Conservation (phyloP, 2,797 vertebrate genomes). For the Melanotaenia trifasciata region DNA sequence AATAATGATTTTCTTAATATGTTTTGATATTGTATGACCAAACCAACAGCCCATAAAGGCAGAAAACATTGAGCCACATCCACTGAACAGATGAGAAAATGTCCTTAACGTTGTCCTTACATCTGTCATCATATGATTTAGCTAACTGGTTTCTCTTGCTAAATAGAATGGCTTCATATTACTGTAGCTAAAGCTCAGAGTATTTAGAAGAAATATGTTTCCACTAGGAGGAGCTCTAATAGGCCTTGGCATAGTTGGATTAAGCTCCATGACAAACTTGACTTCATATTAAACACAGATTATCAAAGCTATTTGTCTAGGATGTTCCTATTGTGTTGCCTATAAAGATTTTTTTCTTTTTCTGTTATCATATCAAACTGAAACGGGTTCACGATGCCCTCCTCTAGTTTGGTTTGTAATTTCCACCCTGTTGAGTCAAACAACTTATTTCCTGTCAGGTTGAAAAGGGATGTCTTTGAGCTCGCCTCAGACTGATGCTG, state of each 20-base stretch:
- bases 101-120: background rate
- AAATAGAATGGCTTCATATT: background rate
- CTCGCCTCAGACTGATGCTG: background rate
- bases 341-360: background rate
- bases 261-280: background rate
- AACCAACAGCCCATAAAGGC: background rate
- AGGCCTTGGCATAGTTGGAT: background rate
- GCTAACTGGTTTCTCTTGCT: background rate
- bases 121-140: background rate
- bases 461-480: background rate
- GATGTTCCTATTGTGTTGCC: background rate
- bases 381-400: background rate
- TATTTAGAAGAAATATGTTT: background rate
- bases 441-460: background rate
- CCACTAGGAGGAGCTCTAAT: constrained; percentile 65
- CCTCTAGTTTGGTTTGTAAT: background rate
- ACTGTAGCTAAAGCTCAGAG: background rate
- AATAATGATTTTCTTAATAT: background rate
- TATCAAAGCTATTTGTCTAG: background rate
- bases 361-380: background rate
- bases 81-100: background rate
- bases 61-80: background rate
- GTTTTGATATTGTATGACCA: background rate
- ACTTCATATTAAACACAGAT: background rate
- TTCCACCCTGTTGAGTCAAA: background rate